phyloP scores from a whole-genome alignment of 92 coral and sea anemone species.

The Phenganax stokvisi region DNA sequence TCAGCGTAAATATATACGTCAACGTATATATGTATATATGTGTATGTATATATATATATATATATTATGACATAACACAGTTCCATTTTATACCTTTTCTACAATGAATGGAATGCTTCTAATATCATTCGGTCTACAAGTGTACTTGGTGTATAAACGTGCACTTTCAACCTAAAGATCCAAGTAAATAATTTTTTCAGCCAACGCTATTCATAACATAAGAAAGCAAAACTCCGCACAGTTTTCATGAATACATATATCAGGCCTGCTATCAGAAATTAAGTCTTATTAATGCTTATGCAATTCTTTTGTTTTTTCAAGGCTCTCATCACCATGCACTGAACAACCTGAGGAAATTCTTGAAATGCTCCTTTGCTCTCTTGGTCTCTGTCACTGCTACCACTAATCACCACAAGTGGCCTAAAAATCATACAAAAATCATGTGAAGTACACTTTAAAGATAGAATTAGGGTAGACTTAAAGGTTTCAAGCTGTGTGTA shows the following conservation, averaged over 20 bases:
- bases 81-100: conserved; percentile 57
- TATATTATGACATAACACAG: too few relatives aligned
- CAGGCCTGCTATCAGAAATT: too few relatives aligned
- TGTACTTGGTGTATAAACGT: conserved; percentile 69
- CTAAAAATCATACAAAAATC: conserved; percentile 32
- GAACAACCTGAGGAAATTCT: conserved; percentile 79
- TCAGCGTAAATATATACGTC: too few relatives aligned
- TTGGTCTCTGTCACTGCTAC: conserved; percentile 79
- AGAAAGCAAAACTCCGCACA: neutral
- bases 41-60: too few relatives aligned
- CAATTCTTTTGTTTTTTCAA: neutral
- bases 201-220: neutral
- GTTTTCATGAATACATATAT: too few relatives aligned
- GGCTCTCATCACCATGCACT: neutral
- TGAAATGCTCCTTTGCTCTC: conserved; percentile 93
- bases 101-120: conserved; percentile 74
- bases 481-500: neutral
- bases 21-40: too few relatives aligned
- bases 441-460: neutral
- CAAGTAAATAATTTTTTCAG: neutral
- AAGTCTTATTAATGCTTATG: too few relatives aligned
- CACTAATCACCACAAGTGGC: conserved; percentile 92
- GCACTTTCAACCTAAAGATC: conserved; percentile 72
- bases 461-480: neutral
- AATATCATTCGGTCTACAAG: conserved; percentile 81